These are phyloP conservation scores for Drepana falcataria DNA, from an alignment of 2,888 invertebrate genomes.

Conservation along the genomic window DNA sequence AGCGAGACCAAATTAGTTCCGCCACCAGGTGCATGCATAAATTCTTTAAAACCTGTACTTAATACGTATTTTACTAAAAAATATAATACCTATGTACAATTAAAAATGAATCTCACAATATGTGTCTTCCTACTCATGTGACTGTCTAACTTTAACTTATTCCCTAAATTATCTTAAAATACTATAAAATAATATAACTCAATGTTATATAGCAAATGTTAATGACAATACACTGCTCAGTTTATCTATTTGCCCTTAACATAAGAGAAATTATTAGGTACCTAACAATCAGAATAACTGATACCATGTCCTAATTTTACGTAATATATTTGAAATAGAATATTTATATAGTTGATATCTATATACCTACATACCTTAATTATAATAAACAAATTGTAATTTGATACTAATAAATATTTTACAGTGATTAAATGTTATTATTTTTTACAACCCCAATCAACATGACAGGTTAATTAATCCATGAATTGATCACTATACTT, in stretches of 20 bases:
- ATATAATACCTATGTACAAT: neutral
- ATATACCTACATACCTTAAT: conserved; percentile 27
- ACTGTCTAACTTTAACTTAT: conserved; percentile 18
- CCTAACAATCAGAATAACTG: no score
- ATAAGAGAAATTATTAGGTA: no score
- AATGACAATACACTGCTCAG: conserved; percentile 40
- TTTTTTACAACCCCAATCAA: conserved; percentile 20
- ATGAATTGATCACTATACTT: no score
- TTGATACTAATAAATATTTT: conserved; percentile 66
- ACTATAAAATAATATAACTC: no score
- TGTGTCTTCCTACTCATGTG: conserved; percentile 1
- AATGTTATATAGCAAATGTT: no score
- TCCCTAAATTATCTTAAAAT: conserved; percentile 2
- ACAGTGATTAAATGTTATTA: conserved; percentile 38
- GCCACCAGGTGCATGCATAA: neutral
- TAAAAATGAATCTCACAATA: conserved; percentile 7
- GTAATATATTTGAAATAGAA: neutral
- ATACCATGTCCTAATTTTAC: no score
- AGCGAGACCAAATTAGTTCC: no score
- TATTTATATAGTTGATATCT: neutral
- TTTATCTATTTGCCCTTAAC: conserved; percentile 14
- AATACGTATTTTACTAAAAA: no score
- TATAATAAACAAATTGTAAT: conserved; percentile 48
- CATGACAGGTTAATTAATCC: neutral
- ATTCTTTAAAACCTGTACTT: neutral